These are phyloP conservation scores for Catostylus mosaicus DNA, from an alignment of 30 jellyfish, hydroid and myxozoan species.

Conservation along the genomic window DNA sequence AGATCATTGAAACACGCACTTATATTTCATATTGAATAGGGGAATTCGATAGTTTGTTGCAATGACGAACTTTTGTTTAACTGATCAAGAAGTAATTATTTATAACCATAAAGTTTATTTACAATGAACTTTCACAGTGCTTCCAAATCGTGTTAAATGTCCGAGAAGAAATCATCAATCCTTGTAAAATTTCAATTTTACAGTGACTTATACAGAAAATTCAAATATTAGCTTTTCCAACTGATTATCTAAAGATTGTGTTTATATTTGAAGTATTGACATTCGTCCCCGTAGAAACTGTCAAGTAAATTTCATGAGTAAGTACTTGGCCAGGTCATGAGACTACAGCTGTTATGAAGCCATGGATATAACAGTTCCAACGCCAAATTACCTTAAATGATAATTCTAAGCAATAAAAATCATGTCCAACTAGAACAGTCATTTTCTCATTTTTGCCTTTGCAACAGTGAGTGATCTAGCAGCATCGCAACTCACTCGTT, in stretches of 20 bases:
- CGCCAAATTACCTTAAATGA: slow-evolving; percentile 7
- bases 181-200: no score
- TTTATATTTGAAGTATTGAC: not conserved
- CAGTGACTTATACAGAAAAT: no score
- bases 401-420: slow-evolving; percentile 8
- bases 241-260: slow-evolving; percentile 19
- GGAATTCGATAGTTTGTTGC: no score
- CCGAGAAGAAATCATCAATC: no score
- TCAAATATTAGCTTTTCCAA: no score
- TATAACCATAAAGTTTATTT: no score
- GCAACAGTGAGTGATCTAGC: slow-evolving; percentile 39
- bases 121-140: no score
- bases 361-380: slow-evolving; percentile 28
- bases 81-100: no score
- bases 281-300: slow-evolving; percentile 3
- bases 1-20: no score
- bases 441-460: slow-evolving; percentile 5
- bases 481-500: slow-evolving; percentile 24
- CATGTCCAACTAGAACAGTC: slow-evolving; percentile 12
- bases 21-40: no score
- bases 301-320: not conserved
- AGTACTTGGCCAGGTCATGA: slow-evolving; percentile 26
- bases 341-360: slow-evolving; percentile 23
- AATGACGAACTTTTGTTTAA: no score
- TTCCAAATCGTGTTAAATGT: no score